phyloP scores from a whole-genome alignment of 2,797 vertebrate genomes.

The Diplodus sargus region DNA sequence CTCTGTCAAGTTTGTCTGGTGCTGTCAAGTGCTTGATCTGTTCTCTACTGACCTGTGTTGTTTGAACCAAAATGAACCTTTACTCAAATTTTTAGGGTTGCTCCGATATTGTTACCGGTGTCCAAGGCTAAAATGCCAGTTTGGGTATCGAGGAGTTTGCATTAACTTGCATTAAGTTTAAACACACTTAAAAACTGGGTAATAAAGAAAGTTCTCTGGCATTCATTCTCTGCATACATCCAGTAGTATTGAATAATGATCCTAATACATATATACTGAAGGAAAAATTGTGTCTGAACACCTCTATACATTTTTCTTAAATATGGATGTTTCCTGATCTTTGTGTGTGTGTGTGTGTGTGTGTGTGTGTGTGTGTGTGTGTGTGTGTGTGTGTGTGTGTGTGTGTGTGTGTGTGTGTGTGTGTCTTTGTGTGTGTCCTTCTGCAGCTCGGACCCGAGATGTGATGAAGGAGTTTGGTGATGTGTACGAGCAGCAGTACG shows the following conservation, averaged over 20 bases:
- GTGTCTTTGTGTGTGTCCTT: constrained; percentile 27
- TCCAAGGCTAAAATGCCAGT: too few species aligned
- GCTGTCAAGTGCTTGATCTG: background rate
- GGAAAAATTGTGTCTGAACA: too few species aligned
- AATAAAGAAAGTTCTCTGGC: too few species aligned
- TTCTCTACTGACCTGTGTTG: background rate
- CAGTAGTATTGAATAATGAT: too few species aligned
- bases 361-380: constrained; percentile 22
- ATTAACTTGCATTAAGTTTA: too few species aligned
- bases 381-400: background rate
- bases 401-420: background rate
- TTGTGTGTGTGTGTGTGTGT: background rate
- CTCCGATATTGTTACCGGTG: background rate
- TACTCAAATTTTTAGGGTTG: too few species aligned
- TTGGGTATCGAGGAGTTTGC: too few species aligned
- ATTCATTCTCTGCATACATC: too few species aligned
- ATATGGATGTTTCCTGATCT: background rate
- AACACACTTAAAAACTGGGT: too few species aligned
- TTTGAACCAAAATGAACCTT: background rate
- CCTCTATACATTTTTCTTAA: background rate
- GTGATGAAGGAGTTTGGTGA: constrained; percentile 89
- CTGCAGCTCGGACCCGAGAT: constrained; percentile 86
- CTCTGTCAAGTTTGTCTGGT: background rate
- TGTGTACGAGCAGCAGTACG: constrained; percentile 91
- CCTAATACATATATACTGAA: too few species aligned